Evolutionary conservation across 2,797 vertebrate species (phyloP).

Genomic region (Lycodopsis pacificus): DNA sequence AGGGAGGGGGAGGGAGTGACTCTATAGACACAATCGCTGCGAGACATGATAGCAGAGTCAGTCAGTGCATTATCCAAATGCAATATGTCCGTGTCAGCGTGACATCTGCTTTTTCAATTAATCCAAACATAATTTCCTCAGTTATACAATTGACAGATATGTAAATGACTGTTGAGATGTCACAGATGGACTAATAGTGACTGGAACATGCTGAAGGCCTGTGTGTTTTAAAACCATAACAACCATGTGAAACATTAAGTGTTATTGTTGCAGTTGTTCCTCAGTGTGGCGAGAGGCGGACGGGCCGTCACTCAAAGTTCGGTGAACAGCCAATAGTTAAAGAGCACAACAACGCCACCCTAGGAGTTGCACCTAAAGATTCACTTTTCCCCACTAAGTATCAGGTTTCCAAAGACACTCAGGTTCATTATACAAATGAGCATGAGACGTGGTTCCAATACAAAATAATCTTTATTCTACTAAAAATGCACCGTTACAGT

Average conservation of each 20-base stretch:
- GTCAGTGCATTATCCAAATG: slow-evolving; percentile 19
- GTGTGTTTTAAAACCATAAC: not conserved
- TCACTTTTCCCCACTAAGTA: too few species aligned
- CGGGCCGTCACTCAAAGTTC: too few species aligned
- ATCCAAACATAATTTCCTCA: not conserved
- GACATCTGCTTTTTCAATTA: slow-evolving; percentile 13
- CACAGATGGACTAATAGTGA: not conserved
- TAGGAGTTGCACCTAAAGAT: too few species aligned
- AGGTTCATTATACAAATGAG: too few species aligned
- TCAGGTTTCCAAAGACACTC: too few species aligned
- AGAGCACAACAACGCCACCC: too few species aligned
- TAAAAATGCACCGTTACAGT: too few species aligned
- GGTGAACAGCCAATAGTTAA: too few species aligned
- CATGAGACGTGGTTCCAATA: too few species aligned
- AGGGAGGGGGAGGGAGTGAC: not conserved
- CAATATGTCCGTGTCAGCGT: slow-evolving; percentile 15
- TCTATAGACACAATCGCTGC: not conserved
- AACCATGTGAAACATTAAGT: not conserved
- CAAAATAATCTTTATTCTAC: too few species aligned
- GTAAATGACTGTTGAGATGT: slow-evolving; percentile 2
- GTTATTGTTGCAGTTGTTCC: not conserved
- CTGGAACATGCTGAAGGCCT: not conserved
- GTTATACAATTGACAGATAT: slow-evolving; percentile 3
- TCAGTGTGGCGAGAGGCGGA: too few species aligned
- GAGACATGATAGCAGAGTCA: slow-evolving; percentile 4